Evolutionary conservation across 2,888 invertebrate genomes (phyloP), one percentile per base, ranked within the genome.

Genomic region (Polydesmus complanatus): DNA sequence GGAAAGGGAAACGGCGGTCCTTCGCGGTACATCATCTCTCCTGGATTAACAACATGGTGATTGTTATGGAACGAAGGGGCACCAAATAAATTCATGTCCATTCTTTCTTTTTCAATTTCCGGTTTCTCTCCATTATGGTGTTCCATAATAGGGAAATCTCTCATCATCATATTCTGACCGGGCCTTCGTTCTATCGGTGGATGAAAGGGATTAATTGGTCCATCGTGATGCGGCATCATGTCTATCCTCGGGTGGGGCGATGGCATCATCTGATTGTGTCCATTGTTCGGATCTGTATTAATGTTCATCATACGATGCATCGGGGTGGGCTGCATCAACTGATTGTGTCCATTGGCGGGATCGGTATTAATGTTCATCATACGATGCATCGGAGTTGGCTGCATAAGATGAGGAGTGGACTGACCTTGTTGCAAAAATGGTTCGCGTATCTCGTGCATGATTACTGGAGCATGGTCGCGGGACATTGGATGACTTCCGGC

Each of bases 21-120:
- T 19, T 53, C 14, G 5, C 52, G 22, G 11, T 14, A 14, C 54
- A 60, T 60, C 60, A 60, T 60, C n/a, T 47, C 49, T 1, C 22
- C 54, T 8, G 25, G 22, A 19, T 54, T 54, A 14, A 49, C 54
- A 14, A 47, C 26, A 19, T 54, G 60, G 11, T 25, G 54, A 23
- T 52, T 49, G 22, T 58, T 51, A 54, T 54, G 54, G 26, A 60
- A 60, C 21, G 60, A 60, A 3, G 54, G 54, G 47, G 54, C 60
- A 27, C 37, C 55, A 5, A 54, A 54, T 22, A 60, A 21, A 25
- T 47, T 48, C 21, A 57, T 22, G 5, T 57, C 57, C 1, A 47
- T 19, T 23, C 60, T 54, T 47, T 23, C 54, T 25, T 14, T 21
- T 25, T 54, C n/a, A n/a, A n/a, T 27, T 48, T 37, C 37, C 5